Percentiles rank a stretch among this genome's conserved stretches.
Conservation (phyloP, 2,888 invertebrate genomes). For the Thecophora atra region DNA sequence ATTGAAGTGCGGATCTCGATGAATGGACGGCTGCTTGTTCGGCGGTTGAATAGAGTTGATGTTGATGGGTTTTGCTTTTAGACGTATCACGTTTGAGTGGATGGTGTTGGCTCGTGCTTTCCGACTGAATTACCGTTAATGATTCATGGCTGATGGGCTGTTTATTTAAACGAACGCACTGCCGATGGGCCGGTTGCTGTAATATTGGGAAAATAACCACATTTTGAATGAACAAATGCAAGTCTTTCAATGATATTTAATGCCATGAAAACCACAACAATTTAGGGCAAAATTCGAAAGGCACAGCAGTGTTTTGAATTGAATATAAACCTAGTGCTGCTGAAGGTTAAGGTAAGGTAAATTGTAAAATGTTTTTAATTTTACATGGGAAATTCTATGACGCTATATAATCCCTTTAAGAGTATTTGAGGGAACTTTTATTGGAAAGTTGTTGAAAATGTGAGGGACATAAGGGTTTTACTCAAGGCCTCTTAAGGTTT, state of each 20-base stretch:
- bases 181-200: not conserved
- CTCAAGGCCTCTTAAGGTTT: no score
- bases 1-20: not conserved
- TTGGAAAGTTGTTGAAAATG: no score
- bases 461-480: no score
- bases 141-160: not conserved
- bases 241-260: not conserved
- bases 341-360: no score
- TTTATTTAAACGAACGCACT: not conserved
- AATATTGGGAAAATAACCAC: not conserved
- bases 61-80: not conserved
- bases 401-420: no score
- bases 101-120: not conserved
- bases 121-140: not conserved
- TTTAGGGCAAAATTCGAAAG: no score
- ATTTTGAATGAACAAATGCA: not conserved
- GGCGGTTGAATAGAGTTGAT: not conserved
- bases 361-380: no score
- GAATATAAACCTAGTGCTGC: no score
- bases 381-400: no score
- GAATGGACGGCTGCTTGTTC: not conserved
- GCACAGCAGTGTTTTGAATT: no score
- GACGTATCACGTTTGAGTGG: not conserved
- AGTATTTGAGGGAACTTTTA: no score
- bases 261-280: no score